Evolutionary conservation across 2,113 vertebrate species (phyloP).

Genomic region (Aleadryas rufinucha): DNA sequence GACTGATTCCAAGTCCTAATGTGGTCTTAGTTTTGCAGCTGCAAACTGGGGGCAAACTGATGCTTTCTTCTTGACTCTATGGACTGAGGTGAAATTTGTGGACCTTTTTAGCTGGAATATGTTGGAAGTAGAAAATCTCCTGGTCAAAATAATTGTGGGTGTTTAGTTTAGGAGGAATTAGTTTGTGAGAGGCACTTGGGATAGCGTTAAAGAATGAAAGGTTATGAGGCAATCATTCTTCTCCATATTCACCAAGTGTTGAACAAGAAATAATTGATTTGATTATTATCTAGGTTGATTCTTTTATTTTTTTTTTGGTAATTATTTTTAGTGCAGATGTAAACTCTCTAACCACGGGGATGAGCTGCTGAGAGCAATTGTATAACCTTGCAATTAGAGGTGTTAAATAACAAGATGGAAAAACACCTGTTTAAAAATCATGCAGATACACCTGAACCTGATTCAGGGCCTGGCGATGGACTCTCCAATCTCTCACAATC

Average conservation of each 20-base stretch:
- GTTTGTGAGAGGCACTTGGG: background rate
- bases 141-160: background rate
- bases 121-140: background rate
- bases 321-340: background rate
- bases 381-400: background rate
- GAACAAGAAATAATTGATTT: background rate
- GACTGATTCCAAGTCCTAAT: rapidly evolving
- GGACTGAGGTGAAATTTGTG: background rate
- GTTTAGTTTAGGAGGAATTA: background rate
- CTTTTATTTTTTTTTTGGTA: background rate
- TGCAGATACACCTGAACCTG: background rate
- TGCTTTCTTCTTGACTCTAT: background rate
- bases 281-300: background rate
- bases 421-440: background rate
- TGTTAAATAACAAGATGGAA: background rate
- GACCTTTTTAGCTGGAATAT: background rate
- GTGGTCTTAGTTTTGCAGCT: background rate
- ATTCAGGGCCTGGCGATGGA: background rate
- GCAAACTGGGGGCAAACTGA: rapidly evolving
- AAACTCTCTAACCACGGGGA: background rate
- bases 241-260: background rate
- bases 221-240: background rate
- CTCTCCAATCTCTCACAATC: background rate
- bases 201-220: background rate
- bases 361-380: background rate